These are phyloP conservation scores for Caenorhabditis doughertyi DNA, from an alignment of 2,888 invertebrate genomes.

Conservation along the genomic window DNA sequence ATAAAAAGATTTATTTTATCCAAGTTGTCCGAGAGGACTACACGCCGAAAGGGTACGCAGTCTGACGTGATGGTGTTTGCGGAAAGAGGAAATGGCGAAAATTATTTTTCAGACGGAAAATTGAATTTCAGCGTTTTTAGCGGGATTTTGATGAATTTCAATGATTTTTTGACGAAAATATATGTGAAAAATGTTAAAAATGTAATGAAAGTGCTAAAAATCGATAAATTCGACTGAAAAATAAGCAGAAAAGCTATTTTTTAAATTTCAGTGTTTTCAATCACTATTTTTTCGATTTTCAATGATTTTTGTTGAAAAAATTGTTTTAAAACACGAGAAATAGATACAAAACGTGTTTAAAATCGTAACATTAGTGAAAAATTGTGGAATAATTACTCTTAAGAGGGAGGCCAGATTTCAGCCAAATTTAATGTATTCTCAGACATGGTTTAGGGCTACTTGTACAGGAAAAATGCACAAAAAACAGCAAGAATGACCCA, in stretches of 20 bases:
- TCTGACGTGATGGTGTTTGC: conserved; percentile 21
- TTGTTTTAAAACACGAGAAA: not conserved
- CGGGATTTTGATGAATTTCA: not conserved
- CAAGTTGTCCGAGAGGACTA: conserved; percentile 48
- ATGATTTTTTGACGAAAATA: not conserved
- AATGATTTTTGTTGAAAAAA: no score
- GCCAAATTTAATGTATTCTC: no score
- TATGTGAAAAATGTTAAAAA: not conserved
- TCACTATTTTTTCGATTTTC: no score
- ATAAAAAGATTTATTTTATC: conserved; percentile 10
- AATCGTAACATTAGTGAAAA: not conserved
- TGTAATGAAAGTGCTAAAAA: not conserved
- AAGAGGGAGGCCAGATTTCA: no score
- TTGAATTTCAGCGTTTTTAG: not conserved
- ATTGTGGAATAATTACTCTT: no score
- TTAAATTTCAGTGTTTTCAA: no score
- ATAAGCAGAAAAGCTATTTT: no score
- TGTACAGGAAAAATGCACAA: no score
- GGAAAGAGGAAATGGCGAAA: not conserved
- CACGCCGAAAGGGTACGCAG: conserved; percentile 12
- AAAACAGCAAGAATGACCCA: no score
- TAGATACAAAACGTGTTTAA: not conserved
- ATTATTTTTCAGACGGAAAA: not conserved
- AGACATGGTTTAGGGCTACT: no score
- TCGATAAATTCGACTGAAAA: no score